Evolutionary conservation across 2,888 invertebrate genomes (phyloP), one percentile per base, ranked within the genome.

Genomic region (Tridacna gigas): DNA sequence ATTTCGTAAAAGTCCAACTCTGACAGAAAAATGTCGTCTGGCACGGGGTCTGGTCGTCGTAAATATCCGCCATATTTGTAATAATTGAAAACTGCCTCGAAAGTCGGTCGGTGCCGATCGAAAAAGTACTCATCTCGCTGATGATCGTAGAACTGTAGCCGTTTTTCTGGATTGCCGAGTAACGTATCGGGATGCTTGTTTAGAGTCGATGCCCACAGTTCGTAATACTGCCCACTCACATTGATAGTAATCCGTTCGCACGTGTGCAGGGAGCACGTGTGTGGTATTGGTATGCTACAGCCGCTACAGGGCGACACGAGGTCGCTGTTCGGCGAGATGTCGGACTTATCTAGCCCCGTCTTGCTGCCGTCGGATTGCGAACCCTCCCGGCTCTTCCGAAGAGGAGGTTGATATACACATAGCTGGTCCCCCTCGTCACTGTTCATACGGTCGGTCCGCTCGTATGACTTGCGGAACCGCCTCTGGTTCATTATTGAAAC

Each of bases 41-140:
- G 94, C 0, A 95, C 94, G 4, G 93, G 91, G 20, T 93, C 93
- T 0, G 95, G 95, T 45, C 94, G 88, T 79, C 92, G 90, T 25
- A 95, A 83, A 75, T 91, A 91, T 7, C 95, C 95, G 65, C 94
- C 94, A 84, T 94, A 94, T 88, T 94, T 92, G 84, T 94, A 94
- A 86, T 94, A 95, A 79, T 94, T 91, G 83, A 95, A 95, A 73
- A 95, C 93, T 25, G 94, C 94, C 88, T 95, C 95, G 86, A 95
- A 95, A 9, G 94, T 94, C 20, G 94, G 94, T 86, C 95, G 87
- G 84, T 95, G 94, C 51, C 95, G 88, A 83, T 95, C 95, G 79
- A 95, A 94, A 88, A 95, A 95, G 80, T 93, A 94, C 83, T 95
- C 95, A 76, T 94, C 91, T 73, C 93, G 88, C 75, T 89, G 89